phyloP scores from a whole-genome alignment of 2,113 vertebrate genomes.

The Phyllostomus hastatus region DNA sequence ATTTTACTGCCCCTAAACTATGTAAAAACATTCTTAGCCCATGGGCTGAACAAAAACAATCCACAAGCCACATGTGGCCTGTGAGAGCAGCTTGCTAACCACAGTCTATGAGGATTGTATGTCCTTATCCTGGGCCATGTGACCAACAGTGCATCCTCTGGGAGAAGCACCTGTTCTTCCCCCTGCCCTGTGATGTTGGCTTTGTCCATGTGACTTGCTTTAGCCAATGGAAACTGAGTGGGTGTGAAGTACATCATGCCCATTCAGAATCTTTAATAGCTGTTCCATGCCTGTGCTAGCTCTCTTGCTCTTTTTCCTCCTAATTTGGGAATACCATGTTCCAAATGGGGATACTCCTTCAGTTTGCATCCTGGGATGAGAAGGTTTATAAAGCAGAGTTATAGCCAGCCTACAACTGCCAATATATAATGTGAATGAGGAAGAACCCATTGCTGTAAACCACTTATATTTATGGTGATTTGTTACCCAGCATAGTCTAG shows the following conservation, averaged over 20 bases:
- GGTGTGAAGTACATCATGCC: not conserved
- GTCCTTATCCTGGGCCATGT: not conserved
- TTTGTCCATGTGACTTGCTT: not conserved
- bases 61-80: not conserved
- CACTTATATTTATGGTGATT: not conserved
- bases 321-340: not conserved
- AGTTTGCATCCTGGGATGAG: not conserved
- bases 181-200: not conserved
- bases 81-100: not conserved
- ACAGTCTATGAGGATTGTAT: fast-evolving
- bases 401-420: not conserved
- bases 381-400: not conserved
- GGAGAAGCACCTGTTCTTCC: not conserved
- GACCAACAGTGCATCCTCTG: not conserved
- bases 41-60: not conserved
- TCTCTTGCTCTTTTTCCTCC: not conserved
- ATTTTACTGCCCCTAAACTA: not conserved
- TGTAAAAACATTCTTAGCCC: not conserved
- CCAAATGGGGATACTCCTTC: not conserved
- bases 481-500: not conserved
- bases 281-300: not conserved
- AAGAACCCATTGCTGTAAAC: not conserved
- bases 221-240: not conserved
- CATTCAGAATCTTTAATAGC: not conserved
- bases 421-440: not conserved